Conservation (phyloP, 92 coral and sea anemone genomes). For the Palythoa heliodiscus region DNA sequence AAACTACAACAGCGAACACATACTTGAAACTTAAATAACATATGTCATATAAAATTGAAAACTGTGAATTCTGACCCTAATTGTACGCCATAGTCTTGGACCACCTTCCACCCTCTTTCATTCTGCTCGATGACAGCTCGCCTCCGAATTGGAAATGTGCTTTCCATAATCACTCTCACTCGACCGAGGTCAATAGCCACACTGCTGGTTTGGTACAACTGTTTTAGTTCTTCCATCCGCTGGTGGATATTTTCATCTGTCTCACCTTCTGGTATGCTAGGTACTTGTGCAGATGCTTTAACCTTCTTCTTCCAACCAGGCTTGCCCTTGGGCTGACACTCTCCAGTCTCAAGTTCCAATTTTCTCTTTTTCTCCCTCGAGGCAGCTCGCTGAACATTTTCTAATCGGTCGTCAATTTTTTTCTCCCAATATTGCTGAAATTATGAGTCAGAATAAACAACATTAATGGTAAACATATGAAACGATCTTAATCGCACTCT, state of each 20-base stretch:
- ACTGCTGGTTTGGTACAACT: slow-evolving; percentile 12
- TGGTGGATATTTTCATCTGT: slow-evolving; percentile 51
- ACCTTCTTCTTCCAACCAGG: slow-evolving; percentile 51
- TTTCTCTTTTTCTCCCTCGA: slow-evolving; percentile 19
- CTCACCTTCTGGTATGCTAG: slow-evolving; percentile 62
- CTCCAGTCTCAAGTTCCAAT: slow-evolving; percentile 5
- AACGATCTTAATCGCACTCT: neutral
- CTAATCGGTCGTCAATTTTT: neutral
- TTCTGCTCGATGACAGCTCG: slow-evolving; percentile 31
- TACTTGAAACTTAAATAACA: no score
- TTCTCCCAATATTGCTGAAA: neutral
- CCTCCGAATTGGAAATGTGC: slow-evolving; percentile 47
- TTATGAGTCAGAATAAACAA: neutral
- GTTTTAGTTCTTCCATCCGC: slow-evolving; percentile 36
- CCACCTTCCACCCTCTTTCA: slow-evolving; percentile 41
- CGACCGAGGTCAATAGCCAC: slow-evolving; percentile 30
- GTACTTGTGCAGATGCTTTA: neutral
- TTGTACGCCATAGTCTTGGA: slow-evolving; percentile 45
- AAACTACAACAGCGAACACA: no score
- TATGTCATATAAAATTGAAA: no score
- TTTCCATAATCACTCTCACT: slow-evolving; percentile 48
- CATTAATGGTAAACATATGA: neutral
- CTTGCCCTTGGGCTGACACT: slow-evolving; percentile 43
- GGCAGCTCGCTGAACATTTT: slow-evolving; percentile 2
- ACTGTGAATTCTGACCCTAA: no score